Evolutionary conservation across 2,113 vertebrate species (phyloP), one percentile per base, ranked within the genome.

Genomic region (Origma solitaria): DNA sequence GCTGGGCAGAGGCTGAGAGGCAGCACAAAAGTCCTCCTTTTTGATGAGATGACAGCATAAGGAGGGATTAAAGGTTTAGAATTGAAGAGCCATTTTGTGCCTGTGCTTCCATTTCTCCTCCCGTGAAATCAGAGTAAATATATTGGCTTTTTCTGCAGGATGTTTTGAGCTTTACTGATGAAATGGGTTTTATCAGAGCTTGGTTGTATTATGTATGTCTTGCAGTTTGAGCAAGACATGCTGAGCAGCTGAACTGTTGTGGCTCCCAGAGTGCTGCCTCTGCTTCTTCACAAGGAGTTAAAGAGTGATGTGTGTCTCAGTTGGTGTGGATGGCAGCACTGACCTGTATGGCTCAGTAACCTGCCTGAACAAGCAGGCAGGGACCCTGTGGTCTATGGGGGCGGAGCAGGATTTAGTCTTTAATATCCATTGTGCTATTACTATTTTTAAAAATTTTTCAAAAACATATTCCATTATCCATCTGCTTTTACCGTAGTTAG

Each of bases 51-150:
- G 6, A 11, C 71, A 37, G 33, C 0, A 0, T 25, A 68, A 53
- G 69, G 53, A 91, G 65, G 44, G 40, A 60, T 87, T 79, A 85
- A 85, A 94, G 31, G 20, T 64, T 89, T 91, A 86, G 44, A 40
- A 44, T 0, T 68, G 45, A 68, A 85, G 61, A 80, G 17, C 70
- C 28, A 49, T 91, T 90, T 94, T 92, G 33, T 89, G 61, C n/a
- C 58, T 53, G 10, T 70, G 78, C 58, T 95, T 92, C 54, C 15
- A 15, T 84, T 91, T 92, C 44, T 91, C 16, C 64, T 90, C 33
- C 76, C 4, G 30, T 82, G 71, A 93, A 90, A 88, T 75, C 28
- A 38, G 49, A 82, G 83, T 54, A 75, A 71, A 81, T 77, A 50
- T 82, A 71, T 44, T 87, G 86, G 82, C 70, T 76, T 84, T 82